Percentiles rank a stretch among this genome's conserved stretches.
Conservation (phyloP, 2,113 vertebrate genomes). For the Elaphurus davidianus region DNA sequence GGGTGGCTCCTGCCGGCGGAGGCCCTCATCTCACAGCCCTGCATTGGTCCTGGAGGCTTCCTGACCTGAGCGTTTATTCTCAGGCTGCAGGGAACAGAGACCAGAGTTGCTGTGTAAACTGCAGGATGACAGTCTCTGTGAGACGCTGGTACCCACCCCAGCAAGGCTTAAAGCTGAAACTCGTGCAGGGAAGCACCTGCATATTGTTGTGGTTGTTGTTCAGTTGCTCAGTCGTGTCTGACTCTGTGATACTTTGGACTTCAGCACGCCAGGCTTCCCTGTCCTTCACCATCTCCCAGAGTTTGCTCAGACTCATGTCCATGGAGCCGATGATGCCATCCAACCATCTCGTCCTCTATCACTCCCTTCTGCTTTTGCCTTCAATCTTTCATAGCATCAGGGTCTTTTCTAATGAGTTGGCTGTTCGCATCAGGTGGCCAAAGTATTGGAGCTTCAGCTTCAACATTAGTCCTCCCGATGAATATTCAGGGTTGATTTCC, state of each 20-base stretch:
- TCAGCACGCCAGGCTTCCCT: not conserved
- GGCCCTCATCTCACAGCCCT: not conserved
- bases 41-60: not conserved
- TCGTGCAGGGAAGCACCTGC: fast-evolving
- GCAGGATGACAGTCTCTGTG: not conserved
- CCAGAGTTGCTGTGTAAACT: fast-evolving
- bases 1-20: not conserved
- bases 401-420: not conserved
- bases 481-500: not conserved
- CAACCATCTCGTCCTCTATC: not conserved
- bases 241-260: not conserved
- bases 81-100: not conserved
- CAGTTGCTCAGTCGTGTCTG: fast-evolving
- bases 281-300: not conserved
- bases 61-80: not conserved
- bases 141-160: fast-evolving
- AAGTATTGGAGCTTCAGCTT: not conserved
- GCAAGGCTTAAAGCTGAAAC: fast-evolving
- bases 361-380: not conserved
- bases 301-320: not conserved
- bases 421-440: not conserved
- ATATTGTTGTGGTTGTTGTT: not conserved
- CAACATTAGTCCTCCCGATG: not conserved
- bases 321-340: not conserved
- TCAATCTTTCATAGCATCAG: not conserved